Percentiles rank a stretch among this genome's conserved stretches.
These are phyloP conservation scores for Helostoma temminkii DNA, from an alignment of 2,797 vertebrate genomes.

Conservation along the genomic window DNA sequence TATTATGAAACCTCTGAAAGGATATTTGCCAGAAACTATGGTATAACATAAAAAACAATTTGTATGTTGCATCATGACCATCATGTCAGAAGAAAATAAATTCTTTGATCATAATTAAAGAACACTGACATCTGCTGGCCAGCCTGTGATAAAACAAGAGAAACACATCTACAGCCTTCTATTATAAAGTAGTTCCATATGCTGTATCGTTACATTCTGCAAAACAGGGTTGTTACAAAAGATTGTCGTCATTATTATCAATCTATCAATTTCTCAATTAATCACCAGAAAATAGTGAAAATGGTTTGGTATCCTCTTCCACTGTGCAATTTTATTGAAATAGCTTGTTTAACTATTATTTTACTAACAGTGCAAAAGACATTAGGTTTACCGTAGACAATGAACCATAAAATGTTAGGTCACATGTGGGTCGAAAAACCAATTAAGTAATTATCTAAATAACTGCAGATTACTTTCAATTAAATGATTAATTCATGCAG, in stretches of 20 bases:
- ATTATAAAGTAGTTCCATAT: neutral
- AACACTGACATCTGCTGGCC: constrained; percentile 75
- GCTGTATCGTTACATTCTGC: neutral
- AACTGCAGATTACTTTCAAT: neutral
- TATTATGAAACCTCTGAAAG: neutral
- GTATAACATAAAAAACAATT: neutral
- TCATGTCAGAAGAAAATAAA: neutral
- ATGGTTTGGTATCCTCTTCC: neutral
- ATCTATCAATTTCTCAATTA: neutral
- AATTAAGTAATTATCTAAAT: neutral
- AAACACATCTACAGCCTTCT: neutral
- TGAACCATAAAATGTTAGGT: neutral
- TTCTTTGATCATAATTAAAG: constrained; percentile 2
- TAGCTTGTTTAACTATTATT: neutral
- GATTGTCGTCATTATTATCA: neutral
- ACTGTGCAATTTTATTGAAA: neutral
- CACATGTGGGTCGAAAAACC: neutral
- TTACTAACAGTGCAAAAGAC: neutral
- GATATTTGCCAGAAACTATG: neutral
- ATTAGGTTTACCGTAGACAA: neutral
- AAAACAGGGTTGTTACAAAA: no score
- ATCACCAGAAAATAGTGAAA: neutral
- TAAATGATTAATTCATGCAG: neutral
- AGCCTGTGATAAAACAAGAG: constrained; percentile 37
- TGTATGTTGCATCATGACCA: no score